These are phyloP conservation scores for Thryonomys swinderianus DNA, from an alignment of 2,113 vertebrate species.

Conservation along the genomic window DNA sequence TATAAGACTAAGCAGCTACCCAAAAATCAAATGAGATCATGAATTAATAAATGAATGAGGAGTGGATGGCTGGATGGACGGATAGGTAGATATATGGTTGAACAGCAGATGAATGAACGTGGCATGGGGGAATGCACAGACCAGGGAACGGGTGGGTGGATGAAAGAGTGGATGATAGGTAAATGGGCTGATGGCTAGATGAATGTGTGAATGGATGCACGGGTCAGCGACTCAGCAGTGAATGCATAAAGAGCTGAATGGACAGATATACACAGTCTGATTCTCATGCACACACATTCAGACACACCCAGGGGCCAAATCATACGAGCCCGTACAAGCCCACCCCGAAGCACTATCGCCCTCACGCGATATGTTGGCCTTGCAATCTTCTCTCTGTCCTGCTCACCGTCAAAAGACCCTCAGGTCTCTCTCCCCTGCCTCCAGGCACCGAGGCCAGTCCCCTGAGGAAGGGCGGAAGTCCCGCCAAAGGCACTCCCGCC, in stretches of 20 bases:
- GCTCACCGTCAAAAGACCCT: neutral
- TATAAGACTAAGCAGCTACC: neutral
- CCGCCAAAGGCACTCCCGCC: constrained; percentile 80
- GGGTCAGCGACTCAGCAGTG: no score
- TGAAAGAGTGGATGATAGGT: accelerated
- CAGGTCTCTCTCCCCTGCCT: constrained; percentile 7
- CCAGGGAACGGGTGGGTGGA: no score
- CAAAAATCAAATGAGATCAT: neutral
- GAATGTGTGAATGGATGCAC: neutral
- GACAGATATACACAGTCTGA: neutral
- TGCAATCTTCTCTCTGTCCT: neutral
- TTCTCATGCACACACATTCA: neutral
- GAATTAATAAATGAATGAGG: neutral
- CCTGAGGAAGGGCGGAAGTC: constrained; percentile 86
- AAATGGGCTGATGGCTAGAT: neutral
- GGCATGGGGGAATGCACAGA: no score
- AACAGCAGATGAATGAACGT: no score
- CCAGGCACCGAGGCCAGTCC: constrained; percentile 88
- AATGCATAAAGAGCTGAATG: neutral
- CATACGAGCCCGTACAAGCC: neutral
- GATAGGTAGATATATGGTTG: no score
- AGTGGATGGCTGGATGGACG: neutral
- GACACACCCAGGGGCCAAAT: neutral
- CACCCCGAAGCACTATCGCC: neutral
- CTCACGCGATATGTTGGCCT: neutral